Evolutionary conservation across 2,113 vertebrate genomes (phyloP), one percentile per base, ranked within the genome.

Genomic region (Tenrec ecaudatus): DNA sequence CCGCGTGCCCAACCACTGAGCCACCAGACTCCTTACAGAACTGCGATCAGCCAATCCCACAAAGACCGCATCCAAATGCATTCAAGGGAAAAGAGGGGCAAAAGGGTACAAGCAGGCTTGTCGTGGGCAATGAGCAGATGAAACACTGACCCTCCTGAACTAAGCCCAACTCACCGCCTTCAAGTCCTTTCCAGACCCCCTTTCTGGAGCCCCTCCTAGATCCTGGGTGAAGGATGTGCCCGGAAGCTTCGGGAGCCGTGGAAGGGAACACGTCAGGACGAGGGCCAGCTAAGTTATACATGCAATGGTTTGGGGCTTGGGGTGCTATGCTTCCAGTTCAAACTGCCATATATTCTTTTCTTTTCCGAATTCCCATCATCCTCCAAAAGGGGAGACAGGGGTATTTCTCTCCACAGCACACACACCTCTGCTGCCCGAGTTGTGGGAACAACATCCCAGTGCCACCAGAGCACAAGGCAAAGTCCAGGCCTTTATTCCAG

Each of bases 251-350:
- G 43, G 76, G 66, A 87, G 88, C 36, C 68, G 82, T 0, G 53
- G 40, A 90, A 78, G 17, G 23, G 16, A 60, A 86, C 57, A 27
- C 1, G 1, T 47, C 78, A 91, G 38, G 57, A 91, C 75, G 22
- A 90, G 57, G 12, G 11, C 47, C 47, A 53, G 9, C 2, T 9
- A 62, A 69, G 31, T 60, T 83, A 80, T 15, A 82, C 14, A 25
- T 6, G 76, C 3, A 66, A 79, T 53, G 47, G 47, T 53, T 14
- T 53, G 9, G 9, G 47, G 47, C 11, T 53, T 53, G 47, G 47
- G 47, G 38, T 33, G 40, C 38, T 75, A 86, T 80, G 62, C 58
- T 71, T 47, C 60, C 36, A 94, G 82, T 76, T 90, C 85, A 95
- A 94, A 88, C 33, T 73, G n/a, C 47, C 66, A 94, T 91, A 79